These are phyloP conservation scores for Globia sparganii DNA, from an alignment of 2,888 invertebrate genomes.

Conservation along the genomic window DNA sequence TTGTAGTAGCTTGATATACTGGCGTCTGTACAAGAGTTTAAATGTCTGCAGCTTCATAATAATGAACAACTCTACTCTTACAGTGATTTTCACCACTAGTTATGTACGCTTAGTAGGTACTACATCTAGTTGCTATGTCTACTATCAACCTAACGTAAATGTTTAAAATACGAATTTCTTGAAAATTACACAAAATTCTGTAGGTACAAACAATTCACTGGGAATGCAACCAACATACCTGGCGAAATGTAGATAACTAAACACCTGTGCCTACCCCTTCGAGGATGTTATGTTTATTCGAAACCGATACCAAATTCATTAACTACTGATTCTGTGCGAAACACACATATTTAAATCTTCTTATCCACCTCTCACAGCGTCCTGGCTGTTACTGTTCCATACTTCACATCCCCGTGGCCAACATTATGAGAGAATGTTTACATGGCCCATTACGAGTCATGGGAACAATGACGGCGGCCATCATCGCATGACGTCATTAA, in stretches of 20 bases:
- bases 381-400: conserved; percentile 50
- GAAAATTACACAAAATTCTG: neutral
- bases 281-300: no score
- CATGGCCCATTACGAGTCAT: conserved; percentile 67
- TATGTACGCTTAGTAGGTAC: neutral
- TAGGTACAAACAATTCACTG: no score
- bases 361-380: conserved; percentile 39
- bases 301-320: neutral
- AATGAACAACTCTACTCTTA: neutral
- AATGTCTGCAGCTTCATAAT: neutral
- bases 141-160: neutral
- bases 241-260: neutral
- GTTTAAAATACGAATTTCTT: neutral
- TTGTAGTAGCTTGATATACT: no score
- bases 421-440: conserved; percentile 67
- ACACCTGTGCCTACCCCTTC: neutral
- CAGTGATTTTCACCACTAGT: no score
- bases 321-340: neutral
- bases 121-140: neutral
- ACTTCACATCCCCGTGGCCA: conserved; percentile 62
- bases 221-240: neutral
- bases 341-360: conserved; percentile 3
- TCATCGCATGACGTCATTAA: conserved; percentile 62
- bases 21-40: no score
- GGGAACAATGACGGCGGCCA: conserved; percentile 66